Percentiles rank a stretch among this genome's conserved stretches.
These are phyloP conservation scores for Avahi laniger DNA, from an alignment of 2,797 vertebrate species.

Conservation along the genomic window DNA sequence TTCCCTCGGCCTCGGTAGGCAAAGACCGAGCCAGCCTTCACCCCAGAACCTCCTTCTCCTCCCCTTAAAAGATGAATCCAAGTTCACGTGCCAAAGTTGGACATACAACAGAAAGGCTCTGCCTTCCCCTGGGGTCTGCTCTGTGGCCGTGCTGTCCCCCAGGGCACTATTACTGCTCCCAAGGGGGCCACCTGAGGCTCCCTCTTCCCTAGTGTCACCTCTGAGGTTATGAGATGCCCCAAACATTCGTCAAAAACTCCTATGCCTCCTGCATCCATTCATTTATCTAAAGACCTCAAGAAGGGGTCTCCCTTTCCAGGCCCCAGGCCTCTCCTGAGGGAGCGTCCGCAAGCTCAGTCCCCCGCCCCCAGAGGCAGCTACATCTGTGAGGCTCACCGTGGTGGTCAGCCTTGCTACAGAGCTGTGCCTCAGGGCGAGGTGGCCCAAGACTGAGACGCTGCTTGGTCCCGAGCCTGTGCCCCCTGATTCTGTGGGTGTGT, in stretches of 20 bases:
- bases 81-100: accelerated
- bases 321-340: neutral
- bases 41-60: neutral
- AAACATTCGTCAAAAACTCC: neutral
- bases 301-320: neutral
- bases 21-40: neutral
- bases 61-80: neutral
- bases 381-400: constrained; percentile 83
- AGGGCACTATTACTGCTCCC: too few relatives aligned
- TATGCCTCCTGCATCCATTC: too few relatives aligned
- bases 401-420: constrained; percentile 88
- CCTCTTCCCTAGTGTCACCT: neutral
- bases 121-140: too few relatives aligned
- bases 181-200: too few relatives aligned
- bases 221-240: neutral
- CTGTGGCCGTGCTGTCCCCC: too few relatives aligned
- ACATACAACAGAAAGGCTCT: neutral
- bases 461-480: constrained; percentile 62
- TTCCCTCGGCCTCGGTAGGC: too few relatives aligned
- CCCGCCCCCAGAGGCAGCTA: accelerated
- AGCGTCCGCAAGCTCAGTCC: too few relatives aligned
- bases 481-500: neutral
- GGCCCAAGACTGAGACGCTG: constrained; percentile 83
- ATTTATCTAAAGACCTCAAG: neutral
- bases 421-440: constrained; percentile 88